phyloP scores from a whole-genome alignment of 2,888 invertebrate genomes.

The Zygaena filipendulae region DNA sequence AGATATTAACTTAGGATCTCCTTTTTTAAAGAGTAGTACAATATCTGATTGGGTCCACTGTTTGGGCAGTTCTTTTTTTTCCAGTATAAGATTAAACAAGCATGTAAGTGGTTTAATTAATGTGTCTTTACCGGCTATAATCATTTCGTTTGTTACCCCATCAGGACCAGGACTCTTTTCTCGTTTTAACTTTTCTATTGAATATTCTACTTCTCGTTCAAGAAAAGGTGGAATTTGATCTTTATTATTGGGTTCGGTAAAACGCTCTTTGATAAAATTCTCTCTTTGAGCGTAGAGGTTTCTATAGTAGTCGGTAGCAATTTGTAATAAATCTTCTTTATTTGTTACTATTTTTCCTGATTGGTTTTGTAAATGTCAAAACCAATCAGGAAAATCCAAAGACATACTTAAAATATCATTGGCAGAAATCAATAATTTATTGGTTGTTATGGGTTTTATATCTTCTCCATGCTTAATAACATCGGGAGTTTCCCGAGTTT shows the following conservation, averaged over 20 bases:
- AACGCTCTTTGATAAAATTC: no score
- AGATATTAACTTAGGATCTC: conserved; percentile 7
- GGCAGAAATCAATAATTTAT: no score
- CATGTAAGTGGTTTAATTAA: no score
- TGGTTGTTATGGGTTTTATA: no score
- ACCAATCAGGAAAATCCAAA: no score
- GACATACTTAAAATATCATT: no score
- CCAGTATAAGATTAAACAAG: no score
- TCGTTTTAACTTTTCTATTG: not conserved
- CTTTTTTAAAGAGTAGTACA: conserved; percentile 14
- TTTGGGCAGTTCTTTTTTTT: conserved; percentile 1
- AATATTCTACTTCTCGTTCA: not conserved
- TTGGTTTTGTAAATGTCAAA: conserved; percentile 1
- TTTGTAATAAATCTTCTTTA: not conserved
- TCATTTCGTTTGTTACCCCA: not conserved
- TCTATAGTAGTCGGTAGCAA: not conserved
- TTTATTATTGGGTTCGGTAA: no score
- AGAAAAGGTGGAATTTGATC: not conserved
- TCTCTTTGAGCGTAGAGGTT: conserved; percentile 1
- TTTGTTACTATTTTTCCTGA: conserved; percentile 1
- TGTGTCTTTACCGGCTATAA: no score
- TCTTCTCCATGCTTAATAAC: no score
- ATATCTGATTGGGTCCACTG: conserved; percentile 11
- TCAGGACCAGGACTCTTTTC: not conserved
- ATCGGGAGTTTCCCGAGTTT: no score